A percentile compares a stretch with the other conserved stretches of the same genome.
Evolutionary conservation across 2,797 vertebrate species (phyloP).

Genomic region (Acanthopagrus latus): DNA sequence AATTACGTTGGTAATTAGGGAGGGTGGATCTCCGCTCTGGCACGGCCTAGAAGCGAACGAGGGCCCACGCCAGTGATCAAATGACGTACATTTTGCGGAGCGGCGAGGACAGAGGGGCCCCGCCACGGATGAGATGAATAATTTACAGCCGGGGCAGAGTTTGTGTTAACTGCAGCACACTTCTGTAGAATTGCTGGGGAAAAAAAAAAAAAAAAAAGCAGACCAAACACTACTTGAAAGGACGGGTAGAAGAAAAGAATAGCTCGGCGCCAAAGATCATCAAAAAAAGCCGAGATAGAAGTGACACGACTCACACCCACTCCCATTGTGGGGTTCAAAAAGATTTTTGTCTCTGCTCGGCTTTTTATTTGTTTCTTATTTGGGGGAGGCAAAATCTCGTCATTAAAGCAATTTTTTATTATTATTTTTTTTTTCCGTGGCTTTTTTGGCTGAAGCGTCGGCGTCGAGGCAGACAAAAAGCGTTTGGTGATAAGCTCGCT

Average conservation of each 20-base stretch:
- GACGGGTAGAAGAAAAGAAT: slow-evolving; percentile 61
- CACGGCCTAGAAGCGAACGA: slow-evolving; percentile 57
- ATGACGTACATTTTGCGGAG: slow-evolving; percentile 67
- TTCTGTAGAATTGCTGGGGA: slow-evolving; percentile 63
- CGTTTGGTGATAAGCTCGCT: slow-evolving; percentile 62
- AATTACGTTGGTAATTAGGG: slow-evolving; percentile 85
- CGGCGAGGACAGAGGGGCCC: slow-evolving; percentile 54
- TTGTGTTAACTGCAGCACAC: slow-evolving; percentile 66
- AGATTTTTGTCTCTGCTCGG: slow-evolving; percentile 55
- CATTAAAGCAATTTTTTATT: slow-evolving; percentile 79
- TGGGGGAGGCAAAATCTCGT: slow-evolving; percentile 62
- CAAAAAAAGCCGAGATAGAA: slow-evolving; percentile 66
- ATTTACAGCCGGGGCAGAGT: slow-evolving; percentile 74
- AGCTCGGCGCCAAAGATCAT: slow-evolving; percentile 73
- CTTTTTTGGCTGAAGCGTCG: slow-evolving; percentile 51
- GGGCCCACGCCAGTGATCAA: slow-evolving; percentile 72
- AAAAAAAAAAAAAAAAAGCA: slow-evolving; percentile 43
- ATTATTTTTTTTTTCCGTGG: slow-evolving; percentile 63
- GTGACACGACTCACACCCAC: slow-evolving; percentile 74
- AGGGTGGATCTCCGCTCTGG: slow-evolving; percentile 80
- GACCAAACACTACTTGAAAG: slow-evolving; percentile 75
- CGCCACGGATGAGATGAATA: slow-evolving; percentile 74
- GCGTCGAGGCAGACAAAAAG: slow-evolving; percentile 58
- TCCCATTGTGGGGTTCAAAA: slow-evolving; percentile 68
- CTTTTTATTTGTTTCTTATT: slow-evolving; percentile 71